Percentiles rank a stretch among this genome's conserved stretches.
These are phyloP conservation scores for Penaeus indicus DNA, from an alignment of 1,140 invertebrate genomes.

Conservation along the genomic window DNA sequence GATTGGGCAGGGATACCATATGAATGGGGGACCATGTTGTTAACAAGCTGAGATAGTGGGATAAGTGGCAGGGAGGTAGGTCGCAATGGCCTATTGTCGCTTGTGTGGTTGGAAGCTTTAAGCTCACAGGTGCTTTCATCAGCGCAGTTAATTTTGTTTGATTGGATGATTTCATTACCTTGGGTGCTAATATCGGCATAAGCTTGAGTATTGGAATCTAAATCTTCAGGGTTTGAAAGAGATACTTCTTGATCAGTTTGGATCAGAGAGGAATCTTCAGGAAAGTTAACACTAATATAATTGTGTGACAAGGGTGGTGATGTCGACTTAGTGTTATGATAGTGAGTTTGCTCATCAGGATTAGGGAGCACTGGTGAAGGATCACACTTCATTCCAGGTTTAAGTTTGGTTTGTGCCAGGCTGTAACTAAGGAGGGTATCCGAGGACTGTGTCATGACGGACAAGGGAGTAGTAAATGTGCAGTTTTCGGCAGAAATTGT, in stretches of 20 bases:
- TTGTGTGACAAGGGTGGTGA: too few relatives aligned
- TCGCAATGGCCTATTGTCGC: slow-evolving; percentile 39
- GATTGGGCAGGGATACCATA: neutral
- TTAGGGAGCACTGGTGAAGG: too few relatives aligned
- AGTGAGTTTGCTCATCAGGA: too few relatives aligned
- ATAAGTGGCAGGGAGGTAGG: slow-evolving; percentile 54
- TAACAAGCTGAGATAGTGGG: slow-evolving; percentile 40
- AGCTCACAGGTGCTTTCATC: neutral
- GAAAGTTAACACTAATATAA: too few relatives aligned
- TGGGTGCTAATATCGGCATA: neutral
- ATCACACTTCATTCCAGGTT: too few relatives aligned
- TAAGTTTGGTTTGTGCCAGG: too few relatives aligned
- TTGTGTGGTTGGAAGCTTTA: neutral
- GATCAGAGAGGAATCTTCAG: too few relatives aligned
- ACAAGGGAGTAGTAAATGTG: too few relatives aligned
- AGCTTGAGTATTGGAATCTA: neutral
- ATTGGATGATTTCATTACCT: neutral
- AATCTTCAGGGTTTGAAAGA: neutral
- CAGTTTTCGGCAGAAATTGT: too few relatives aligned
- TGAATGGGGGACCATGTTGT: neutral
- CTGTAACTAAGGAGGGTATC: too few relatives aligned
- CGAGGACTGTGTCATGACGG: too few relatives aligned
- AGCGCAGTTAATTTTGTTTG: neutral
- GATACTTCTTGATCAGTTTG: neutral
- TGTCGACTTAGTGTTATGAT: too few relatives aligned